Conservation (phyloP, 2,888 invertebrate genomes). For the Atethmia centrago region DNA sequence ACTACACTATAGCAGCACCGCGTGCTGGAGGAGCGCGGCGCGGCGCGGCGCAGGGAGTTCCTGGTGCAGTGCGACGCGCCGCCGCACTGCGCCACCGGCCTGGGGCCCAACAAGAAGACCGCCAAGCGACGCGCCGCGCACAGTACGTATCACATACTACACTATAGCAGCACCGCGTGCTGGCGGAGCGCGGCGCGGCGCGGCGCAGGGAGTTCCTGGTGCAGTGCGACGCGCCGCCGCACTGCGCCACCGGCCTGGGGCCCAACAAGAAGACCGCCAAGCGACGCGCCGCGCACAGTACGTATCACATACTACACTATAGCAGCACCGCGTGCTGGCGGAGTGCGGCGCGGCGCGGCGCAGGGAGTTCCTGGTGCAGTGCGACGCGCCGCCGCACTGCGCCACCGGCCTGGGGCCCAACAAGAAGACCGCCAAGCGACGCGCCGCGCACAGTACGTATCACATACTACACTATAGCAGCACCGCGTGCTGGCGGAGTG, state of each 20-base stretch:
- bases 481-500: too few relatives aligned
- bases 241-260: conserved; percentile 92
- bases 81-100: conserved; percentile 87
- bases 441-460: conserved; percentile 91
- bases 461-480: not conserved
- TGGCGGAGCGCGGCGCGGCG: too few relatives aligned
- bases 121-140: conserved; percentile 95
- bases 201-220: too few relatives aligned
- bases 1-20: conserved; percentile 65
- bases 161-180: not conserved
- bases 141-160: conserved; percentile 75
- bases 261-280: conserved; percentile 98
- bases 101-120: conserved; percentile 97
- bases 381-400: conserved; percentile 80
- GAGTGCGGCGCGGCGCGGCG: too few relatives aligned
- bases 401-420: conserved; percentile 95
- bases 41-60: conserved; percentile 86
- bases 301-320: conserved; percentile 48
- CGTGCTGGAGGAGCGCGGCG: too few relatives aligned
- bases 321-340: too few relatives aligned
- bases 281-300: conserved; percentile 92
- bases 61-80: conserved; percentile 92
- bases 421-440: conserved; percentile 97
- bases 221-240: conserved; percentile 82
- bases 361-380: conserved; percentile 56